Evolutionary conservation across 2,797 vertebrate species (phyloP), one percentile per base, ranked within the genome.

Genomic region (Acropternis orthonyx): DNA sequence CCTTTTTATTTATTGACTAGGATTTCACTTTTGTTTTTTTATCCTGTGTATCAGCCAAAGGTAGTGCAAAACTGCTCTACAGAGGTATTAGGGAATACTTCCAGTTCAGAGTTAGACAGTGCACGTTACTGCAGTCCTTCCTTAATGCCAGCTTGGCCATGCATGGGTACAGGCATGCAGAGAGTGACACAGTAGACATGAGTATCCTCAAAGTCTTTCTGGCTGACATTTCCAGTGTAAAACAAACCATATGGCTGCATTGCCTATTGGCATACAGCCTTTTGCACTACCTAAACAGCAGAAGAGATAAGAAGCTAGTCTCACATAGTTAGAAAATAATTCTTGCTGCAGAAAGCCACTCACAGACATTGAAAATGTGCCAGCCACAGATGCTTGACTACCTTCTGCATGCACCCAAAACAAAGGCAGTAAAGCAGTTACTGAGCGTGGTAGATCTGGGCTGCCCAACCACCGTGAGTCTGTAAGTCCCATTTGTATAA

Each of bases 171-270:
- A 66, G 32, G 27, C 24, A n/a, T 15, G n/a, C 0, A 4, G 49
- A 32, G 46, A 83, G 26, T 28, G 24, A 9, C 32, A 20, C 30
- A 71, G 88, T 54, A 85, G 69, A 30, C 68, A 48, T 2, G 21
- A 76, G 36, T 76, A 43, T 94, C 54, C 86, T 85, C 41, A 87
- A 58, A 91, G 43, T 65, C 54, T 80, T 77, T 36, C 84, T 94
- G 89, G 68, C 74, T 94, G 92, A 74, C 67, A 87, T 95, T 93
- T 95, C 77, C 66, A 55, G 13, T 14, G 59, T 44, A 73, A 95
- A 41, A 19, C 46, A 89, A 96, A 83, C 51, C 76, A 89, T 80
- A 95, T 74, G 89, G 37, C 28, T 63, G 37, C 51, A 27, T 14
- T 90, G 66, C 43, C 44, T 90, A 34, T 66, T 94, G 85, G 88